Base-by-base conservation (phyloP, 2,888 invertebrate species). In the Punctoribates punctum region DNA sequence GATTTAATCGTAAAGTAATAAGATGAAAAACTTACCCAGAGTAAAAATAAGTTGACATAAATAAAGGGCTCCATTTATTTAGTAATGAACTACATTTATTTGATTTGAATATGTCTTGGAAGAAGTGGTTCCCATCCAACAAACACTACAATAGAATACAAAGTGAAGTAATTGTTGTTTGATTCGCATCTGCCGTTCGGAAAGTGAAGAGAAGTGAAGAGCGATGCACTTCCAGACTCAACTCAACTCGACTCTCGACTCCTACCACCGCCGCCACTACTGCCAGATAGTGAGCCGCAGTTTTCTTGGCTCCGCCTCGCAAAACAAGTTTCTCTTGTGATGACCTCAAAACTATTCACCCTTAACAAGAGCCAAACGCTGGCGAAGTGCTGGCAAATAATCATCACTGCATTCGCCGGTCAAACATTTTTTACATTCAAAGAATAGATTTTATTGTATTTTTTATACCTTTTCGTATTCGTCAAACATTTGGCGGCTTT, bases 301-400 rank as follows among this genome's bases (percentile, higher is more conserved):
- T 60, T 60, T 60, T 60, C 25, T 27, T 15, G 13, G 29, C 60
- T 60, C 60, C 60, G 60, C 60, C 60, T 60, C 23, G n/a, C 20
- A 27, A 60, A 60, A 60, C 60, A 60, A 60, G 60, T 60, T 60
- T 48, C 48, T 48, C 48, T 54, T 13, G 25, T 25, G 60, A 60
- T 60, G 60, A 60, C 60, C 60, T 60, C 60, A 60, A 60, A 60
- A 27, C 23, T 60, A 60, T 60, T 60, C 27, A 60, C 60, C 60
- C 60, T 25, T 60, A 60, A 60, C 60, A 13, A 60, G 60, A 23
- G 3, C 15, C n/a, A 48, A 48, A 48, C 13, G 15, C n/a, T 48
- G 34, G 34, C 34, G 54, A n/a, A n/a, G n/a, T 54, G 6, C 54
- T n/a, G 6, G 54, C 17, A 54, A n/a, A 54, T 20, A 54, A 54